phyloP scores from a whole-genome alignment of 2,888 invertebrate genomes.

The Oasisia sp. region DNA sequence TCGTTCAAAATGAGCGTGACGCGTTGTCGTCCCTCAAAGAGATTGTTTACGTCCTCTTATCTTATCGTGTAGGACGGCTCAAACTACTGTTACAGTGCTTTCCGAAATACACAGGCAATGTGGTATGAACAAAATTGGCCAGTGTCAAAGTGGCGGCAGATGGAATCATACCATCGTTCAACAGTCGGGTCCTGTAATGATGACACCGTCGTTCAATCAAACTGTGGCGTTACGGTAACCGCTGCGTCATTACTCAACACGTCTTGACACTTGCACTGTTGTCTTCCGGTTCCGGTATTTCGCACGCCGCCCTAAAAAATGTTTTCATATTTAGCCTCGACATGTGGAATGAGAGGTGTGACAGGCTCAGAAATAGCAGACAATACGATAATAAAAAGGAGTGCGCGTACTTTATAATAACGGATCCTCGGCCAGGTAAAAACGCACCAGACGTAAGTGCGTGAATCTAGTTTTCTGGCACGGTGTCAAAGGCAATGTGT shows the following conservation, averaged over 20 bases:
- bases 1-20: too few relatives aligned
- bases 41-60: too few relatives aligned
- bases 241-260: neutral
- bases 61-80: too few relatives aligned
- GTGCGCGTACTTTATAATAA: neutral
- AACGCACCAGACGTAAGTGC: neutral
- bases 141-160: too few relatives aligned
- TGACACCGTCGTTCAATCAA: too few relatives aligned
- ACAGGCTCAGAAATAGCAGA: neutral
- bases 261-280: neutral
- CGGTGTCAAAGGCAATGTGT: neutral
- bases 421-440: neutral
- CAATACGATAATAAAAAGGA: neutral
- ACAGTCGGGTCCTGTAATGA: too few relatives aligned
- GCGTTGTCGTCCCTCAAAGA: too few relatives aligned
- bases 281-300: neutral
- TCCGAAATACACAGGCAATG: too few relatives aligned
- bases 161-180: too few relatives aligned
- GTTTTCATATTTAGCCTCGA: neutral
- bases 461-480: neutral
- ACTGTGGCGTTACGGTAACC: too few relatives aligned
- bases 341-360: neutral
- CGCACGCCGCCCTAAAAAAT: neutral
- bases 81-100: too few relatives aligned
- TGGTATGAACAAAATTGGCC: too few relatives aligned